Base-by-base conservation (phyloP, 37 sponge, comb jelly and placozoan genomes). In the Haliclona indistincta region DNA sequence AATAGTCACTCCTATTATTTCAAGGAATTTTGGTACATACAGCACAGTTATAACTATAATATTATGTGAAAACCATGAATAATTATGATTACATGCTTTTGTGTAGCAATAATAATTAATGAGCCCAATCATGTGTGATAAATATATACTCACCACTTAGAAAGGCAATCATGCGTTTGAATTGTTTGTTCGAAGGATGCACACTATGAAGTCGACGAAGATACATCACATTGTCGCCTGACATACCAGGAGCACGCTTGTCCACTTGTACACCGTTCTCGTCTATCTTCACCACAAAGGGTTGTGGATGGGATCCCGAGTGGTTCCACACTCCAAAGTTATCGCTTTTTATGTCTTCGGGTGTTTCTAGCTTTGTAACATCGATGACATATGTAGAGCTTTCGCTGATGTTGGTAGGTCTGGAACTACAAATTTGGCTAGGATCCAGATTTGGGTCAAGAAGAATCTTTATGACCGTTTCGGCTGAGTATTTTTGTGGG, bases 281-380 rank as follows among this genome's bases (percentile, higher is more conserved):
- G 6, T 58, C 25, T 25, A 58, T n/a, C 11, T 58, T 6, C 26
- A 58, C 60, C 28, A n/a, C n/a, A 28, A 35, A 71, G 17, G 56
- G 4, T 26, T 49, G 37, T 30, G 73, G 73, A 40, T 81, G 81
- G 17, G 81, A 81, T 13, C 81, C 81, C 61, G 66, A 52, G 39
- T 81, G 47, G 23, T 81, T 63, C 81, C 81, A 81, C 8, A 49
- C 72, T 0, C 81, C 73, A 54, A 81, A 81, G 17, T 71, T 54
- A 63, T 81, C 81, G 30, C 72, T 81, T 33, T 72, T 71, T 1
- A 81, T 30, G 36, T 81, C 81, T 23, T 81, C 73, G 22, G 7
- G 41, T 51, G 71, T 38, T 32, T 71, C 23, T 3, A 81, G 58
- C 25, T 47, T 66, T 28, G 34, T 43, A 3, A 71, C 38, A 71